Base-by-base conservation (phyloP, 1,140 invertebrate species). In the Drosophila suzukii region DNA sequence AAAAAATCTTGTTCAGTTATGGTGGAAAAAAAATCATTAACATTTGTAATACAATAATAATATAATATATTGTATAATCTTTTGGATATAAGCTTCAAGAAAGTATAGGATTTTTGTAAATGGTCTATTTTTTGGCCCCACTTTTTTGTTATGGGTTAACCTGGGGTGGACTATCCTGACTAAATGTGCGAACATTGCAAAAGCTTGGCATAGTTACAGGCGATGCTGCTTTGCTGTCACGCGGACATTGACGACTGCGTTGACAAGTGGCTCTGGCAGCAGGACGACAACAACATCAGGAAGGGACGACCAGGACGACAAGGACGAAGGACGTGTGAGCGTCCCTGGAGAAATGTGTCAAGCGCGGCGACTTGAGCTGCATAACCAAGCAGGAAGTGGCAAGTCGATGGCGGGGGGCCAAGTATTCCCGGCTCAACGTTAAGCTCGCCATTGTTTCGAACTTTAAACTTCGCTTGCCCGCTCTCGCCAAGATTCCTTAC, bases 231-330 rank as follows among this genome's bases (percentile, higher is more conserved):
- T 70, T 70, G 76, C 81, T 75, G 73, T 76, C 85, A 82, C 73
- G 84, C 71, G 73, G 80, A 84, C 84, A 88, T 88, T 88, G 84
- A 88, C 89, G 84, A 88, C 84, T 88, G 73, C 84, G 73, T 89
- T 88, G 84, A 88, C 84, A 88, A 88, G 84, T 88, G 80, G 72
- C 72, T 49, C 43, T 41, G 68, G 54, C 65, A 57, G 65, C 75
- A 57, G 75, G 60, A 62, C 47, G 34, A 50, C 57, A 55, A 50
- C 70, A 54, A 20, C 47, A 53, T 7, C 53, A 38, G 57, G 43
- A 44, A 30, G 8, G 47, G 27, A 13, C 24, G n/a, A 7, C n/a
- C 41, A 17, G 41, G 41, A 36, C 12, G 38, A 13, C 38, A 39
- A 13, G 38, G 13, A n/a, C 15, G 66, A 68, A 68, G 67, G 75